phyloP scores from a whole-genome alignment of 53 echinoderm and acorn worm species.

The Glandiceps talaboti region DNA sequence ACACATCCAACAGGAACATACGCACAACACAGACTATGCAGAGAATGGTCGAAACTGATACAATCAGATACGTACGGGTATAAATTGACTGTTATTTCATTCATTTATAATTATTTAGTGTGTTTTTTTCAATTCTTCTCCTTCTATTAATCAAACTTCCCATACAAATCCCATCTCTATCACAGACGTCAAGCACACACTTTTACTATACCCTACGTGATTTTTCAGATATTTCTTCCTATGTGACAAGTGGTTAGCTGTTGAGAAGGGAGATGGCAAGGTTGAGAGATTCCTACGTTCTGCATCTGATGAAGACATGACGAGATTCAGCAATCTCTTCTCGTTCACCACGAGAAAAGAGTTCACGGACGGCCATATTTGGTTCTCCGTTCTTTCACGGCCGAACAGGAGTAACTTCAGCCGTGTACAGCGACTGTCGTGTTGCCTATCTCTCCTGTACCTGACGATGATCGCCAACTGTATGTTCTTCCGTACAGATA shows the following conservation, averaged over 20 bases:
- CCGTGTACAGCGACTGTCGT: conserved; percentile 56
- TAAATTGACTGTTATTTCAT: too few relatives aligned
- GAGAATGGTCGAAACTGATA: too few relatives aligned
- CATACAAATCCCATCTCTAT: too few relatives aligned
- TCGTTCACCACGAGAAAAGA: conserved; percentile 43
- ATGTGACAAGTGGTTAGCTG: conserved; percentile 64
- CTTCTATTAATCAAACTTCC: too few relatives aligned
- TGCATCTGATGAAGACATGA: conserved; percentile 45
- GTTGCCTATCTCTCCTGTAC: conserved; percentile 61
- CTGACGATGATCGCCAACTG: conserved; percentile 61
- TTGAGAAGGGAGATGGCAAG: conserved; percentile 54
- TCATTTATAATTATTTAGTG: too few relatives aligned
- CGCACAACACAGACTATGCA: too few relatives aligned
- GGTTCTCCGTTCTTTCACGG: conserved; percentile 67
- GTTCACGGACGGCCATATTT: conserved; percentile 56
- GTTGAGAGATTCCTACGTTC: conserved; percentile 47
- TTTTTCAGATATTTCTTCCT: conserved; percentile 47
- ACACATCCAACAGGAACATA: too few relatives aligned
- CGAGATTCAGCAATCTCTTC: conserved; percentile 37
- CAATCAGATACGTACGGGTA: too few relatives aligned
- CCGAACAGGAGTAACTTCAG: conserved; percentile 55
- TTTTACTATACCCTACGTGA: too few relatives aligned
- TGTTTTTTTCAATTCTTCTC: too few relatives aligned
- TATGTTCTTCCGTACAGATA: conserved; percentile 39
- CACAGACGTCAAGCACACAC: too few relatives aligned